Conservation (phyloP, 1,140 invertebrate species). For the Bicyclus anynana region DNA sequence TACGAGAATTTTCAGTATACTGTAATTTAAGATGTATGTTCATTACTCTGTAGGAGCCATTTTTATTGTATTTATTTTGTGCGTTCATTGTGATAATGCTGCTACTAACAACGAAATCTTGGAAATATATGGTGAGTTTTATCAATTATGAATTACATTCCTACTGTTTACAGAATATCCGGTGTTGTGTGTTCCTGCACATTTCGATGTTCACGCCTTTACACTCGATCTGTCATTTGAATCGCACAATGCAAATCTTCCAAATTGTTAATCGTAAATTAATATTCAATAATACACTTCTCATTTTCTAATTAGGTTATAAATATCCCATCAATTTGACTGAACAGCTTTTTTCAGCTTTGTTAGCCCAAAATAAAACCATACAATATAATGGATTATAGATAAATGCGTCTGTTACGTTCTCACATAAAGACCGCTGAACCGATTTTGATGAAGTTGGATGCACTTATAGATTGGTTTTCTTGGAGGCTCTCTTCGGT, state of each 20-base stretch:
- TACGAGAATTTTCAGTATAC: conserved; percentile 45
- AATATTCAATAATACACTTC: background rate
- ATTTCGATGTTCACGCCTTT: conserved; percentile 21
- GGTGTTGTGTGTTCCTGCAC: background rate
- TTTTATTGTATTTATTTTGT: conserved; percentile 76
- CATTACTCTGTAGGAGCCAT: conserved; percentile 70
- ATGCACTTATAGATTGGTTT: too few relatives aligned
- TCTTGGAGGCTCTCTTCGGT: too few relatives aligned
- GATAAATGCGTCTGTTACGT: too few relatives aligned
- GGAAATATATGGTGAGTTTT: conserved; percentile 65
- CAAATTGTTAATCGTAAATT: background rate
- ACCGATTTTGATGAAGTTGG: too few relatives aligned
- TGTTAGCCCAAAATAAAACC: too few relatives aligned
- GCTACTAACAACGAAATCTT: conserved; percentile 69
- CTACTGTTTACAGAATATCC: conserved; percentile 3
- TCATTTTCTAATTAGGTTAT: too few relatives aligned
- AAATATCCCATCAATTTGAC: too few relatives aligned
- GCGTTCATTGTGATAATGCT: conserved; percentile 74
- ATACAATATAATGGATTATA: too few relatives aligned
- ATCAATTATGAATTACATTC: background rate
- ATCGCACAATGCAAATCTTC: background rate
- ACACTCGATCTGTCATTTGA: conserved; percentile 14
- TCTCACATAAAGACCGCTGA: too few relatives aligned
- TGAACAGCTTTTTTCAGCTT: too few relatives aligned
- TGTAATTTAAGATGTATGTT: conserved; percentile 66